Percentiles rank a stretch among this genome's conserved stretches.
Evolutionary conservation across 1,140 invertebrate genomes (phyloP).

Genomic region (Conopomorpha cramerella): DNA sequence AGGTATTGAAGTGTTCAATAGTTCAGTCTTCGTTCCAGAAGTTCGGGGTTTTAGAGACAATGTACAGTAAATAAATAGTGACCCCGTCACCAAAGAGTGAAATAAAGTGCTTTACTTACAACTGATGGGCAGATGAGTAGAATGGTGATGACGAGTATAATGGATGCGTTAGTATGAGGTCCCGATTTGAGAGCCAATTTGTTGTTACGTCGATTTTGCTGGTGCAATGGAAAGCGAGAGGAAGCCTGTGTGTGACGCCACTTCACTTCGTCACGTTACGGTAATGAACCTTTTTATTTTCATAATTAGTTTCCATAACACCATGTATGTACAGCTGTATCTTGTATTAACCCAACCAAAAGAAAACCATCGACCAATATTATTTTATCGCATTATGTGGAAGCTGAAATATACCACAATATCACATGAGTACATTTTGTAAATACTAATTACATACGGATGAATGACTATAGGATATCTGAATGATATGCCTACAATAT

Average conservation of each 20-base stretch:
- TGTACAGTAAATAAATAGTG: too few species aligned
- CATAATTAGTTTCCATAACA: slow-evolving; percentile 58
- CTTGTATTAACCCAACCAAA: slow-evolving; percentile 63
- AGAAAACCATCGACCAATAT: slow-evolving; percentile 57
- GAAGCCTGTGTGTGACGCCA: slow-evolving; percentile 36
- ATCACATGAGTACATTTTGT: slow-evolving; percentile 36
- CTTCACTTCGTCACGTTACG: too few species aligned
- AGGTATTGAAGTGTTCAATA: too few species aligned
- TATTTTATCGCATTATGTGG: slow-evolving; percentile 54
- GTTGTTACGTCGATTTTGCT: slow-evolving; percentile 46
- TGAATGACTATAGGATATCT: neutral
- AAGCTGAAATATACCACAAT: slow-evolving; percentile 57
- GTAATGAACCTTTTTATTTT: too few species aligned
- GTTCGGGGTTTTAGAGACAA: too few species aligned
- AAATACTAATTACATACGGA: neutral
- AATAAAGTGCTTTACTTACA: slow-evolving; percentile 53
- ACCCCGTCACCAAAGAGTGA: too few species aligned
- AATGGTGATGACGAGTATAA: slow-evolving; percentile 51
- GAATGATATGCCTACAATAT: slow-evolving; percentile 25
- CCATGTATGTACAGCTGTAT: slow-evolving; percentile 57
- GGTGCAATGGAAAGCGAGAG: slow-evolving; percentile 59
- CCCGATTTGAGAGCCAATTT: slow-evolving; percentile 58
- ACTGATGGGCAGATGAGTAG: slow-evolving; percentile 46
- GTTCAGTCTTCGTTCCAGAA: too few species aligned
- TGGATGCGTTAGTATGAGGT: slow-evolving; percentile 58